These are phyloP conservation scores for Pristionchus exspectatus DNA, from an alignment of 2,888 invertebrate genomes.

Conservation along the genomic window DNA sequence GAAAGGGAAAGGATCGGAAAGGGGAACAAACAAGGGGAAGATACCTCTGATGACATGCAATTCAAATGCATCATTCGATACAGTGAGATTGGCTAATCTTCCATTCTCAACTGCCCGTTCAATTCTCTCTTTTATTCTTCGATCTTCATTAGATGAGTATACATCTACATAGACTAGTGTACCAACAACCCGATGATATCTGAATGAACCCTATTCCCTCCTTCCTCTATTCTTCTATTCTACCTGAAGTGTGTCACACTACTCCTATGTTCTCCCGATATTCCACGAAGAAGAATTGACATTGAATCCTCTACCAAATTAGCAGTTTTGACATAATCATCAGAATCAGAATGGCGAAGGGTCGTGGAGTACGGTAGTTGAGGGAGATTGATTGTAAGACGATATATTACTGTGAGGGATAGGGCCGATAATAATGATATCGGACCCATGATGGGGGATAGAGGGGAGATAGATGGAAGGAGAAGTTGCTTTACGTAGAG, in stretches of 20 bases:
- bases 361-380: slow-evolving; percentile 75
- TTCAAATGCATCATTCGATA: slow-evolving; percentile 75
- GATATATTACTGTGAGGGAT: slow-evolving; percentile 72
- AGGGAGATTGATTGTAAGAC: slow-evolving; percentile 75
- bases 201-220: slow-evolving; percentile 56
- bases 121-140: slow-evolving; percentile 65
- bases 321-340: slow-evolving; percentile 66
- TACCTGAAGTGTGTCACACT: slow-evolving; percentile 72
- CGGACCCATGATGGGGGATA: slow-evolving; percentile 12
- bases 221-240: not conserved
- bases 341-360: slow-evolving; percentile 65
- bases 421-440: slow-evolving; percentile 66
- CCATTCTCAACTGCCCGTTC: slow-evolving; percentile 69
- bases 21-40: not conserved
- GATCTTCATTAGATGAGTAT: slow-evolving; percentile 66
- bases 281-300: slow-evolving; percentile 61
- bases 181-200: slow-evolving; percentile 75
- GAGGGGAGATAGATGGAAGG: not conserved
- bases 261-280: slow-evolving; percentile 68
- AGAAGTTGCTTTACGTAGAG: not conserved
- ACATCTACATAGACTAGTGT: slow-evolving; percentile 73
- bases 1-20: not conserved
- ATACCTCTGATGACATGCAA: slow-evolving; percentile 73
- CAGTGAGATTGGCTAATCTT: slow-evolving; percentile 66
- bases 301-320: slow-evolving; percentile 66